These are phyloP conservation scores for Calameuta filiformis DNA, from an alignment of 2,888 invertebrate genomes.

Conservation along the genomic window DNA sequence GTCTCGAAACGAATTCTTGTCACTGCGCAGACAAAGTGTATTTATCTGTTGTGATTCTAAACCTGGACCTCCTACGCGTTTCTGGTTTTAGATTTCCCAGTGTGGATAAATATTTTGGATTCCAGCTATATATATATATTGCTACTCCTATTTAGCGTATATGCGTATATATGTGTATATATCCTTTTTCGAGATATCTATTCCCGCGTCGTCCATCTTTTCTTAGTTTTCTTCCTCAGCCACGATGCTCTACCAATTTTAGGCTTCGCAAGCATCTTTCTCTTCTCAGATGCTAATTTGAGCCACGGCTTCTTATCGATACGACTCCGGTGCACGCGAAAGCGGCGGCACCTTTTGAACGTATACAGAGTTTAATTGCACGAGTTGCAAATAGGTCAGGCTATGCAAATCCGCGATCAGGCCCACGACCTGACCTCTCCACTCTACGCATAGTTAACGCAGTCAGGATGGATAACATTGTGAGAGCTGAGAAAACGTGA, in stretches of 20 bases:
- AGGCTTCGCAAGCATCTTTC: not conserved
- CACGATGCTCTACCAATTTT: not conserved
- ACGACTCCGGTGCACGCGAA: not conserved
- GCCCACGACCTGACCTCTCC: not conserved
- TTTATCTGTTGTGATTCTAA: not conserved
- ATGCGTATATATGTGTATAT: too few species aligned
- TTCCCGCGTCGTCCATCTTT: not conserved
- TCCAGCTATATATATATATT: not conserved
- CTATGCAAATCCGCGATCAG: not conserved
- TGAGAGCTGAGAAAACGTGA: not conserved
- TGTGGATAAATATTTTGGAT: not conserved
- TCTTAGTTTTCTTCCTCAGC: not conserved
- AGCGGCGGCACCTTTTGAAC: not conserved
- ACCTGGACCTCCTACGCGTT: not conserved
- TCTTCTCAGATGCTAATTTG: not conserved
- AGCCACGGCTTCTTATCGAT: not conserved
- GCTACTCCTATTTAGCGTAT: not conserved
- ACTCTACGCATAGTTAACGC: not conserved
- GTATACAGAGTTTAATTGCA: not conserved
- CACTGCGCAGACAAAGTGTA: not conserved
- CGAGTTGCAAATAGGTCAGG: not conserved
- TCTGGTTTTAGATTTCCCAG: not conserved
- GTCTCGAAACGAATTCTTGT: not conserved
- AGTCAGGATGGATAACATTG: not conserved
- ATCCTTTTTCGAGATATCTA: not conserved